These are phyloP conservation scores for Astyanax mexicanus DNA, from an alignment of 2,797 vertebrate species.

Conservation along the genomic window DNA sequence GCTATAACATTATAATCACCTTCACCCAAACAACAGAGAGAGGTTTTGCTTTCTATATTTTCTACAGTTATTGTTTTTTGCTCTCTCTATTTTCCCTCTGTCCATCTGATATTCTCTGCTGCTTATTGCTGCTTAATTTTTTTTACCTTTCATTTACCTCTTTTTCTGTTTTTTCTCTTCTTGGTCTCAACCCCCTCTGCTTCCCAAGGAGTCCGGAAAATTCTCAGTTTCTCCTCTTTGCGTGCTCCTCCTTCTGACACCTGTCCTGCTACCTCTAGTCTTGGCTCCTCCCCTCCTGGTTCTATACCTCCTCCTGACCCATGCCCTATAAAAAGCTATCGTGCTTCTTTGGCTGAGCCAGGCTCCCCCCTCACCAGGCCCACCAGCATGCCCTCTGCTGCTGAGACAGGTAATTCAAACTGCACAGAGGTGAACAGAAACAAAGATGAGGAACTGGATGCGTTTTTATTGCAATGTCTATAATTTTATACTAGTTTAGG, in stretches of 20 bases:
- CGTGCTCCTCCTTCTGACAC: conserved; percentile 11
- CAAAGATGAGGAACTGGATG: background rate
- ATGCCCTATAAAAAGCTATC: conserved; percentile 54
- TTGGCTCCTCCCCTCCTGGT: conserved; percentile 37
- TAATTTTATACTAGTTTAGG: too few species aligned
- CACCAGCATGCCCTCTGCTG: conserved; percentile 76
- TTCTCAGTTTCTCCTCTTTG: conserved; percentile 56
- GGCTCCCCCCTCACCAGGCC: conserved; percentile 69
- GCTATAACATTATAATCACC: too few species aligned
- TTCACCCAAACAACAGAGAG: too few species aligned
- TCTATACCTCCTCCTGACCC: conserved; percentile 37
- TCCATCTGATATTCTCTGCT: background rate
- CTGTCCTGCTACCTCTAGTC: conserved; percentile 42
- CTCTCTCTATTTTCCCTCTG: background rate
- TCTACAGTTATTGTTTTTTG: too few species aligned
- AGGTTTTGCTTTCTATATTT: too few species aligned
- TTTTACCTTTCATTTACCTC: conserved; percentile 12
- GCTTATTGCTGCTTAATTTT: background rate
- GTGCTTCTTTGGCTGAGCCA: conserved; percentile 53
- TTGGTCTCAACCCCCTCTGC: conserved; percentile 57
- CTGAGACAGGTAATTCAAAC: conserved; percentile 72
- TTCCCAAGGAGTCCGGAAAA: conserved; percentile 56
- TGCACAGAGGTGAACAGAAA: background rate
- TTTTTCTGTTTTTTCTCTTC: conserved; percentile 31
- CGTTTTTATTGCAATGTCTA: too few species aligned